phyloP scores from a whole-genome alignment of 2,888 invertebrate genomes.

The Chloroclysta siterata region DNA sequence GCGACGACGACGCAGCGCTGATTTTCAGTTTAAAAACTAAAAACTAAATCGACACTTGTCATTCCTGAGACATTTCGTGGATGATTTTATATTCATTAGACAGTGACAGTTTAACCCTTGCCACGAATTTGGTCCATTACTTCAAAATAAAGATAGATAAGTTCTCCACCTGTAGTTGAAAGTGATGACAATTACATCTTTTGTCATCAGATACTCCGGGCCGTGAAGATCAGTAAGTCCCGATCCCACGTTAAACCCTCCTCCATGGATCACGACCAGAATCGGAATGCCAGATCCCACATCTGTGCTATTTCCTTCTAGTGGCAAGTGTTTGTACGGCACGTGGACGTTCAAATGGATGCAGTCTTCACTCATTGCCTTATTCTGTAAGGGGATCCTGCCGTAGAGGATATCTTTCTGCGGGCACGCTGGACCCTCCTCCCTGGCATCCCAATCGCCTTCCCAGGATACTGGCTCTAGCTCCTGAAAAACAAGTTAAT shows the following conservation, averaged over 20 bases:
- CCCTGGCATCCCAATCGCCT: constrained; percentile 71
- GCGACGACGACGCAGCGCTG: too few relatives aligned
- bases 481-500: constrained; percentile 36
- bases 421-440: constrained; percentile 83
- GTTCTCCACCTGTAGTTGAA: constrained; percentile 65
- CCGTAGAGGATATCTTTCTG: constrained; percentile 69
- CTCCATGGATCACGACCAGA: constrained; percentile 37
- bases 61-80: too few relatives aligned
- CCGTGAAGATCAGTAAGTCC: constrained; percentile 40
- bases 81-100: too few relatives aligned
- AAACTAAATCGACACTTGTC: too few relatives aligned
- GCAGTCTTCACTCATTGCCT: constrained; percentile 52
- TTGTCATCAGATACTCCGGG: constrained; percentile 37
- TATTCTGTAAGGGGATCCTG: constrained; percentile 25
- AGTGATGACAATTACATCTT: constrained; percentile 61
- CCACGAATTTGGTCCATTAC: too few relatives aligned
- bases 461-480: constrained; percentile 63
- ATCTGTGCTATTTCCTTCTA: not conserved
- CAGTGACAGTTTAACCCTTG: too few relatives aligned
- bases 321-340: not conserved
- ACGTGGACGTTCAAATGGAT: constrained; percentile 49
- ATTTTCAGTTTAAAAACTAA: too few relatives aligned
- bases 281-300: constrained; percentile 25
- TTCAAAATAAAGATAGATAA: not conserved
- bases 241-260: constrained; percentile 32